phyloP scores from a whole-genome alignment of 2,888 invertebrate species.

The Apamea crenata region DNA sequence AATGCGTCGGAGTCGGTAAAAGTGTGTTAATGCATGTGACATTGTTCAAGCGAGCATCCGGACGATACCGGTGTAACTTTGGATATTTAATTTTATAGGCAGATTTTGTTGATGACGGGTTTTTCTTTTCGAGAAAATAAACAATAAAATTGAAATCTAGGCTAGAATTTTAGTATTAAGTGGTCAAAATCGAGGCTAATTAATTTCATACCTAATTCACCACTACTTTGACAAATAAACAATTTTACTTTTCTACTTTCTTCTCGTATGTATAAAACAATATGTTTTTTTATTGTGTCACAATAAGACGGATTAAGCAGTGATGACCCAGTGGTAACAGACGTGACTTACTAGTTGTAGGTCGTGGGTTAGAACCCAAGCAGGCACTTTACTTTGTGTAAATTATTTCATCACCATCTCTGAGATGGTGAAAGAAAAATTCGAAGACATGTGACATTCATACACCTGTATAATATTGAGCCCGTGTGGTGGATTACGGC shows the following conservation, averaged over 20 bases:
- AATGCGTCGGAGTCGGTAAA: conserved; percentile 44
- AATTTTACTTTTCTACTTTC: not conserved
- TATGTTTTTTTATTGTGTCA: not conserved
- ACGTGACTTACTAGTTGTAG: too few relatives aligned
- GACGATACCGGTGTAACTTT: conserved; percentile 22
- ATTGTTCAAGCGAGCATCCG: conserved; percentile 56
- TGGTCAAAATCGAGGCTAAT: not conserved
- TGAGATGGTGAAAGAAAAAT: too few relatives aligned
- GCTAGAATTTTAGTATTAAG: not conserved
- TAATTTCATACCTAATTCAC: not conserved
- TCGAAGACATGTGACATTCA: too few relatives aligned
- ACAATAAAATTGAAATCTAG: not conserved
- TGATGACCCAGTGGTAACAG: too few relatives aligned
- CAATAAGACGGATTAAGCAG: too few relatives aligned
- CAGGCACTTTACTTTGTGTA: too few relatives aligned
- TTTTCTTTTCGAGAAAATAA: conserved; percentile 1
- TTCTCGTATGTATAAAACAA: not conserved
- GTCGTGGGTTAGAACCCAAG: too few relatives aligned
- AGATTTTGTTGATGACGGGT: not conserved
- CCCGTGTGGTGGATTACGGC: too few relatives aligned
- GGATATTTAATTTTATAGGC: not conserved
- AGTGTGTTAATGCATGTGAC: conserved; percentile 69
- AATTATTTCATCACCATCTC: too few relatives aligned
- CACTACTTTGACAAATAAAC: too few relatives aligned
- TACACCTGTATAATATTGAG: too few relatives aligned